Evolutionary conservation across 2,113 vertebrate genomes (phyloP).

Genomic region (Theristicus caerulescens): DNA sequence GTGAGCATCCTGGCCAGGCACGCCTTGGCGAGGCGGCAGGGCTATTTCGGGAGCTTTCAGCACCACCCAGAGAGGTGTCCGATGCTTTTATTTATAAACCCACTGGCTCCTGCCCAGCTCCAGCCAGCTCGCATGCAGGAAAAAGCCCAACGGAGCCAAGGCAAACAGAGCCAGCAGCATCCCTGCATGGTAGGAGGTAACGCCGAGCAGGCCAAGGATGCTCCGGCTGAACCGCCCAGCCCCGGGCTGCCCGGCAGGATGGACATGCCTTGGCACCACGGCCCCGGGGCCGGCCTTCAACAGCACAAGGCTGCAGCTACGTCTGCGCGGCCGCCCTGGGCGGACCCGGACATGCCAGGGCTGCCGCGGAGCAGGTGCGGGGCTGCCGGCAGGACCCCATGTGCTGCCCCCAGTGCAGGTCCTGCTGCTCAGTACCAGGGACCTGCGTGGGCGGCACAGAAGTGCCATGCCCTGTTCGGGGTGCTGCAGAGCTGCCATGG

Average conservation of each 20-base stretch:
- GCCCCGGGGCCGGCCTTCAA: neutral
- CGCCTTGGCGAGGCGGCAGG: neutral
- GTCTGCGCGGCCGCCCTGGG: accelerated
- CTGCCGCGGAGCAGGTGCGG: neutral
- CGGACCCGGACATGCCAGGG: accelerated
- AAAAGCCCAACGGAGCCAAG: neutral
- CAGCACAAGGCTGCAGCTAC: neutral
- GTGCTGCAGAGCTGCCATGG: neutral
- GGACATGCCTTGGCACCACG: neutral
- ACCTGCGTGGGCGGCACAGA: neutral
- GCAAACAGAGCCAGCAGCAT: conserved; percentile 50
- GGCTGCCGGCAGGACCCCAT: accelerated
- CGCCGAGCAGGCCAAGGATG: neutral
- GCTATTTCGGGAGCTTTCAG: conserved; percentile 20
- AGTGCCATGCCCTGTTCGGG: neutral
- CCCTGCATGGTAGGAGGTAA: neutral
- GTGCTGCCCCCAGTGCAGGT: neutral
- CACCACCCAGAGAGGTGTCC: conserved; percentile 41
- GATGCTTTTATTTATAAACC: conserved; percentile 42
- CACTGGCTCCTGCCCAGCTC: neutral
- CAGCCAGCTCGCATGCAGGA: neutral
- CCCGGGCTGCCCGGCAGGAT: neutral
- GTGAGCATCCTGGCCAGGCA: neutral
- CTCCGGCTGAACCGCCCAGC: neutral
- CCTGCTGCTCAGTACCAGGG: neutral